phyloP scores from a whole-genome alignment of 2,888 invertebrate genomes.

The Xestia xanthographa region DNA sequence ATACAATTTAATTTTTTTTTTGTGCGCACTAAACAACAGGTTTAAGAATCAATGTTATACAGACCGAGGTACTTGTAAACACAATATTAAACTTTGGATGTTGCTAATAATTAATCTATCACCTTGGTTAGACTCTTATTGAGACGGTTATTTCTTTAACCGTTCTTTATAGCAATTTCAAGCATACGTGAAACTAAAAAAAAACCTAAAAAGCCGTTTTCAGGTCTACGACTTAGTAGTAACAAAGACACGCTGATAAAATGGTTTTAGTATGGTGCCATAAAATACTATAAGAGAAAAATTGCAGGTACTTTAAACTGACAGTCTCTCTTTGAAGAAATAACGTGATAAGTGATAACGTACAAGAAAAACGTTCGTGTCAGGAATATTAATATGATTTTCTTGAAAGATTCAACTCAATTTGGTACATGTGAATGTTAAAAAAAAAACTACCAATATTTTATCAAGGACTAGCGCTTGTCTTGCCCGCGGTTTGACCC shows the following conservation, averaged over 20 bases:
- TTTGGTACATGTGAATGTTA: not conserved
- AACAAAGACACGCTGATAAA: conserved; percentile 2
- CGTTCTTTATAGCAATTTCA: too few relatives aligned
- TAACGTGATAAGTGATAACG: not conserved
- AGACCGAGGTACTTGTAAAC: too few relatives aligned
- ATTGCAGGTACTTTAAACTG: conserved; percentile 25
- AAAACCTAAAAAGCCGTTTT: not conserved
- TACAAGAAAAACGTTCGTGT: conserved; percentile 14
- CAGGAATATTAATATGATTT: conserved; percentile 14
- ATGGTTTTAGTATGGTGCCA: conserved; percentile 38
- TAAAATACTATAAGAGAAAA: conserved; percentile 15
- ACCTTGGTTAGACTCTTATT: too few relatives aligned
- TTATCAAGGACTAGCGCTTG: not conserved
- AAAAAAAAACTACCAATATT: not conserved
- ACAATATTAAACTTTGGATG: too few relatives aligned
- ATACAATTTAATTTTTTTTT: too few relatives aligned
- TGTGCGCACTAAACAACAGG: too few relatives aligned
- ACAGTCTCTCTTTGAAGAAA: not conserved
- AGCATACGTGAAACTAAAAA: not conserved
- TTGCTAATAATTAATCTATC: too few relatives aligned
- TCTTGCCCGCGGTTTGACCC: too few relatives aligned
- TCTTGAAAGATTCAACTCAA: not conserved
- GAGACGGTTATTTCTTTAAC: too few relatives aligned
- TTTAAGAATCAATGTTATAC: too few relatives aligned
- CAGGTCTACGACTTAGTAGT: not conserved